phyloP scores from a whole-genome alignment of 1,140 invertebrate species.

The Megalopta genalis region DNA sequence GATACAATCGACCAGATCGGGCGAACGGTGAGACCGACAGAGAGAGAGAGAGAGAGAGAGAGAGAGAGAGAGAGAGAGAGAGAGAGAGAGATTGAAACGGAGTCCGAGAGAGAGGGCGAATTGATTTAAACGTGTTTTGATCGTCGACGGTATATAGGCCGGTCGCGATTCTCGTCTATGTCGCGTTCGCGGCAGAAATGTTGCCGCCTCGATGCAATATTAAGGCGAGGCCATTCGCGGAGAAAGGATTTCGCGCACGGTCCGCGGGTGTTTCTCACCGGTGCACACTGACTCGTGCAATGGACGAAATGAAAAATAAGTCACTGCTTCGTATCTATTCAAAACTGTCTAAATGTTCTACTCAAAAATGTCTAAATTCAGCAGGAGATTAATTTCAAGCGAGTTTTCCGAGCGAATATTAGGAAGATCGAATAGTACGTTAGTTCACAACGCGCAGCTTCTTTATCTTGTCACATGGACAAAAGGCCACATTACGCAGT shows the following conservation, averaged over 20 bases:
- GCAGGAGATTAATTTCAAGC: too few relatives aligned
- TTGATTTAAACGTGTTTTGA: conserved; percentile 42
- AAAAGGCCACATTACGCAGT: too few relatives aligned
- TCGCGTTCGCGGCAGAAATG: conserved; percentile 44
- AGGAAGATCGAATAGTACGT: too few relatives aligned
- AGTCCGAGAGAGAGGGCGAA: not conserved
- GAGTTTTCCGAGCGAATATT: too few relatives aligned
- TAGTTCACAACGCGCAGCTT: too few relatives aligned
- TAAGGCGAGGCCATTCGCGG: conserved; percentile 54
- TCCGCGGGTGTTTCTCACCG: conserved; percentile 38
- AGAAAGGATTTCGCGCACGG: conserved; percentile 55
- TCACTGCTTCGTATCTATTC: too few relatives aligned
- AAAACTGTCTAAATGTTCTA: too few relatives aligned
- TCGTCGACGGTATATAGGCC: conserved; percentile 15
- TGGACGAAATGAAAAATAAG: too few relatives aligned
- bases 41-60: not conserved
- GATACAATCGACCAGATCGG: conserved; percentile 7
- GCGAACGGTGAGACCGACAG: not conserved
- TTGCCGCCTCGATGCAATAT: conserved; percentile 40
- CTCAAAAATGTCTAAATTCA: too few relatives aligned
- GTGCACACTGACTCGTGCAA: not conserved
- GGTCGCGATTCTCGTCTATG: not conserved
- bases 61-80: not conserved
- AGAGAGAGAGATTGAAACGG: not conserved
- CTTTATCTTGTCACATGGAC: too few relatives aligned